Evolutionary conservation across 1,140 invertebrate genomes (phyloP).

Genomic region (Hycleus phaleratus): DNA sequence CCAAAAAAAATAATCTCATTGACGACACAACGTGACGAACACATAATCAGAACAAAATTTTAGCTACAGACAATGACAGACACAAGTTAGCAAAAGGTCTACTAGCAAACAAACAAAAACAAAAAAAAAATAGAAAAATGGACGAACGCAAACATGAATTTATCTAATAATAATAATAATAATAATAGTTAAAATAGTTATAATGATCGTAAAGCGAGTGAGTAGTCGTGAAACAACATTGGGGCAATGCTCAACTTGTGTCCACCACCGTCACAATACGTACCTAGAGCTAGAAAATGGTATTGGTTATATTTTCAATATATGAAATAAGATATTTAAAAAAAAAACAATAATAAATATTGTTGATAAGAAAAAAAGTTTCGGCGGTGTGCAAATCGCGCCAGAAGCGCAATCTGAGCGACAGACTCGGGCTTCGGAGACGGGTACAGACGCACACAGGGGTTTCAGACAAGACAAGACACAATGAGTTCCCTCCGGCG

Average conservation of each 20-base stretch:
- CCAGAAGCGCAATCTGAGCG: conserved; percentile 22
- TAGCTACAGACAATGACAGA: conserved; percentile 42
- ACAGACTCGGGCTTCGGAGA: conserved; percentile 35
- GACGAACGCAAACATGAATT: conserved; percentile 19
- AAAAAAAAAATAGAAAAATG: conserved; percentile 12
- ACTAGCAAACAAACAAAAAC: conserved; percentile 32
- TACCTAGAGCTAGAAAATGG: conserved; percentile 32
- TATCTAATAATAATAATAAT: background rate
- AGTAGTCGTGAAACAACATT: conserved; percentile 20
- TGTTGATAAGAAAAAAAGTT: background rate
- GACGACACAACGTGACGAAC: conserved; percentile 35
- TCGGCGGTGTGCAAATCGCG: conserved; percentile 18
- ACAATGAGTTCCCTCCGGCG: conserved; percentile 38
- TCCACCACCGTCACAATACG: conserved; percentile 44
- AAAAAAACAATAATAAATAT: conserved; percentile 4
- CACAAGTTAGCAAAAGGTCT: conserved; percentile 39
- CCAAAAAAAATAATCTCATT: conserved; percentile 10
- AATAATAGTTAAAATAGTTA: background rate
- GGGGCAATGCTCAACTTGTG: conserved; percentile 46
- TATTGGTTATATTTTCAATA: background rate
- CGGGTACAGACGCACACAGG: conserved; percentile 64
- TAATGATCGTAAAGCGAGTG: background rate
- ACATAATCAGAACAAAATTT: conserved; percentile 35
- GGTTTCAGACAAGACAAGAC: conserved; percentile 65
- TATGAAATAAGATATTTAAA: background rate